Evolutionary conservation across 2,113 vertebrate genomes (phyloP), one percentile per base, ranked within the genome.

Genomic region (Apaloderma vittatum): DNA sequence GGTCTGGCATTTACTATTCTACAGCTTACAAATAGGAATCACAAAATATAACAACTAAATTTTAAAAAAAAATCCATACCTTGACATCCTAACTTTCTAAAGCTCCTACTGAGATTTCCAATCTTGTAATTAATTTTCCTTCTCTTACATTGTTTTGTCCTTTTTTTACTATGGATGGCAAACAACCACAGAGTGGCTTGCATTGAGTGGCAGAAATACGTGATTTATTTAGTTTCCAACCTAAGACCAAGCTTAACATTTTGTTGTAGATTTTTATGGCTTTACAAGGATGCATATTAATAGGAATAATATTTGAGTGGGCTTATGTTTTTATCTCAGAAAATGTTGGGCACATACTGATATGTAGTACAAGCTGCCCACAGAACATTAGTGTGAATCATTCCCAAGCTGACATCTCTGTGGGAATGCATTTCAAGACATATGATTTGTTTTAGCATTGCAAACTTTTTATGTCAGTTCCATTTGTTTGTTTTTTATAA

Each of bases 401-500:
- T 82, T 89, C 57, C 51, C 27, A 62, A 93, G 55, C 82, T 95
- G 88, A 90, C 63, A 59, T 93, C 92, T 93, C 90, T 74, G 76
- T 88, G 79, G 90, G 90, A 93, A 92, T 45, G 66, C 63, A 49
- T 90, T 90, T 92, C 0, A 12, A 92, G 75, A n/a, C 92, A 81
- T 96, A 92, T 77, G 71, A 95, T 92, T 88, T 63, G 37, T 90
- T 96, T 96, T 92, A 95, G 37, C 79, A 63, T 77, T 93, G 49
- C 86, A 94, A 96, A 93, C 89, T 96, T 97, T 40, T 76, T 85
- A 93, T 93, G 80, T 96, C 94, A 95, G 77, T 95, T 61, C 91
- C 91, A 91, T 96, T 96, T 97, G 91, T 96, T 97, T 96, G 78
- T 63, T 96, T 95, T 94, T 93, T 88, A 46, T 94, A 97, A 92